phyloP scores from a whole-genome alignment of 2,797 vertebrate species.

The Odontamblyopus rebecca region DNA sequence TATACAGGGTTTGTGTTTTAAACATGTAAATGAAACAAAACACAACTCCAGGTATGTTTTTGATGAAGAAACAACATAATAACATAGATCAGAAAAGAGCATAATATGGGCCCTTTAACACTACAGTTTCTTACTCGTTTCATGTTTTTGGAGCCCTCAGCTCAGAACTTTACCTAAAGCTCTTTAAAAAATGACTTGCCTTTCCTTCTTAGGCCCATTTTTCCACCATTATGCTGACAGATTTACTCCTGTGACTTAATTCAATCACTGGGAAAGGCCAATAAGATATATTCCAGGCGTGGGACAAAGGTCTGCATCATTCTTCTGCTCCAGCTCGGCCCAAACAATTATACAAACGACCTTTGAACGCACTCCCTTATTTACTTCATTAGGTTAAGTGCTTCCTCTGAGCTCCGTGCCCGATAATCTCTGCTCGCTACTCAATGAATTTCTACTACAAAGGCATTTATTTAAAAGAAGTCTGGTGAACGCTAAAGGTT shows the following conservation, averaged over 20 bases:
- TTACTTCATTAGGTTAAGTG: constrained; percentile 81
- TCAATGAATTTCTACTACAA: constrained; percentile 45
- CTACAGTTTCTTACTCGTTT: too few species aligned
- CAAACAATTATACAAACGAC: constrained; percentile 85
- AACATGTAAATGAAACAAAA: too few species aligned
- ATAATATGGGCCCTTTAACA: too few species aligned
- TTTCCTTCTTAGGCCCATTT: constrained; percentile 57
- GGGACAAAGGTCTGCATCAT: constrained; percentile 77
- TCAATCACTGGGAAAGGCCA: constrained; percentile 66
- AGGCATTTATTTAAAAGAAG: constrained; percentile 43
- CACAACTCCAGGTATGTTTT: too few species aligned
- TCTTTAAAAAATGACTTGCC: constrained; percentile 53
- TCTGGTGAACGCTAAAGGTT: constrained; percentile 44
- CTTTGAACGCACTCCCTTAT: constrained; percentile 73
- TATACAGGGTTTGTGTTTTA: too few species aligned
- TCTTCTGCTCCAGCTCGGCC: constrained; percentile 64
- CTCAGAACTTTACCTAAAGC: constrained; percentile 28
- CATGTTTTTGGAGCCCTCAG: constrained; percentile 12
- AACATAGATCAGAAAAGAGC: too few species aligned
- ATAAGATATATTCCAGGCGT: constrained; percentile 73
- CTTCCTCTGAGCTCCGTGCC: constrained; percentile 45
- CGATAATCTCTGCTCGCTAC: constrained; percentile 45
- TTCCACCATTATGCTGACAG: constrained; percentile 71
- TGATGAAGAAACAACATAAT: too few species aligned
- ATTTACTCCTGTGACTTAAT: constrained; percentile 77